Conservation (phyloP, 2,113 vertebrate genomes). For the Phaetusa simplex region DNA sequence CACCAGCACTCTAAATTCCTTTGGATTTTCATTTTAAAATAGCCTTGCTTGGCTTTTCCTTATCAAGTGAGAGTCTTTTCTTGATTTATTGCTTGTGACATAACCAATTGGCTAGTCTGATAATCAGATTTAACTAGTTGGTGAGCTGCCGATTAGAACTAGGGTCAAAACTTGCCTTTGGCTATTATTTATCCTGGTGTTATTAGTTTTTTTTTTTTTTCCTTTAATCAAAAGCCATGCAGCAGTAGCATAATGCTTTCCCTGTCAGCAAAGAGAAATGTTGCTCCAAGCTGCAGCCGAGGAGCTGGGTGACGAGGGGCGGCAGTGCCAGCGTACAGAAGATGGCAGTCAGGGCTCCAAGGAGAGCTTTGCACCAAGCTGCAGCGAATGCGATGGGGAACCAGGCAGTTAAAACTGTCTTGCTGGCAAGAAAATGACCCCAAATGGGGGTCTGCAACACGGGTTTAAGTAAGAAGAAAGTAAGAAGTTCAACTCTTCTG, state of each 20-base stretch:
- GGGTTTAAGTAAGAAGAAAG: neutral
- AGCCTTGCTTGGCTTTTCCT: neutral
- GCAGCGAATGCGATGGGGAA: fast-evolving
- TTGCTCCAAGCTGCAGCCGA: neutral
- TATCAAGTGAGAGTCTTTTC: neutral
- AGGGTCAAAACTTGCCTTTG: neutral
- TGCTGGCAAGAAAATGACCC: neutral
- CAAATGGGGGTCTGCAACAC: neutral
- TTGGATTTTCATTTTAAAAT: conserved; percentile 26
- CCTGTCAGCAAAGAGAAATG: neutral
- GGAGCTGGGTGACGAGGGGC: neutral
- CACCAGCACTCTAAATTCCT: neutral
- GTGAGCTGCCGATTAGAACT: neutral
- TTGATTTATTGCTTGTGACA: neutral
- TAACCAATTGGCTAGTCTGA: neutral
- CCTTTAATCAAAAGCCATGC: neutral
- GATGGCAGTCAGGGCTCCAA: fast-evolving
- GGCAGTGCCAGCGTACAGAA: neutral
- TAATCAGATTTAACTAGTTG: neutral
- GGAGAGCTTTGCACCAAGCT: neutral
- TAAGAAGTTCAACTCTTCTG: neutral
- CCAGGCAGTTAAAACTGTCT: neutral
- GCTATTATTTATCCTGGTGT: neutral
- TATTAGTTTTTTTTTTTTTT: neutral
- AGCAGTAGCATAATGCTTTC: neutral